Evolutionary conservation across 2,113 vertebrate species (phyloP), one percentile per base, ranked within the genome.

Genomic region (Microtus montanus): DNA sequence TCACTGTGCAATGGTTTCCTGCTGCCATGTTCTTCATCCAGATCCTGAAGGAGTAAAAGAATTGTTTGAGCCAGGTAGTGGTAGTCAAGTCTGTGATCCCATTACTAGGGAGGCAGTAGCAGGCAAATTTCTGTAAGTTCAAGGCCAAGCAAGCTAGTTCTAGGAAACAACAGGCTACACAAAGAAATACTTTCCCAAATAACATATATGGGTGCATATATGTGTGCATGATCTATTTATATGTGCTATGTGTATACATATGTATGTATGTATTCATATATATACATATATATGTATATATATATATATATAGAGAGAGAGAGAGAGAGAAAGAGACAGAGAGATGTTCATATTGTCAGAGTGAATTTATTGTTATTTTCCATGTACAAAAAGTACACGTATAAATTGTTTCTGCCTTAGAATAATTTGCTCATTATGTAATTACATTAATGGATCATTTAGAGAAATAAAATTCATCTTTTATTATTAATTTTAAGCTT

Each of bases 1-100:
- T 22, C 30, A 95, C 68, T 1, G 68, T 83, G 49, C 71, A 64
- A 54, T 92, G 30, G 78, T 96, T 96, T 75, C 80, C 74, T 61
- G 54, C 30, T 61, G 41, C 5, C 63, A 90, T 90, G 44, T 71
- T 28, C 20, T 78, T 26, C 83, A 64, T 14, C 3, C 38, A 41
- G 58, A 79, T 44, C 75, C 75, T 86, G 41, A 44, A 84, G 7
- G 30, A 70, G 41, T 86, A 9, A 86, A 30, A 70, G 2, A 70
- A 35, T 35, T 70, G 13, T 14, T 35, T 7, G 14, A 35, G 17
- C 30, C 33, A 35, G 66, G 64, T 13, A 13, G 64, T 68, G 28
- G 1, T 70, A 70, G 33, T 70, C 5, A 68, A 35, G 13, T 35
- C 64, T 33, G 4, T 68, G 7, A 7, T 58, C 17, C 13, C 13